Evolutionary conservation across 2,888 invertebrate genomes (phyloP), one percentile per base, ranked within the genome.

Genomic region (Callinectes sapidus): DNA sequence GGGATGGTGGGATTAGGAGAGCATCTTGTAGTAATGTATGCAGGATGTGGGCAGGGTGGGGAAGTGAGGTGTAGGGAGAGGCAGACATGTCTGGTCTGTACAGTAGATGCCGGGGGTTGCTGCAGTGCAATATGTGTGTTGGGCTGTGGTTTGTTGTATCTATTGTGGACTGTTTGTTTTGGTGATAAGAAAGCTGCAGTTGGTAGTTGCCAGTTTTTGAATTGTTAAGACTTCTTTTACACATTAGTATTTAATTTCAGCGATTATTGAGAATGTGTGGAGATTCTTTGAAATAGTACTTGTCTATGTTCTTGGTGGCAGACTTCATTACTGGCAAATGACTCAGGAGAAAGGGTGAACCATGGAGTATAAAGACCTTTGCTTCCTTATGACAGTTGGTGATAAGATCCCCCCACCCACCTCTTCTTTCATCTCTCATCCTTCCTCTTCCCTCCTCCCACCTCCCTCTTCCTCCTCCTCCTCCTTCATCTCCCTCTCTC

Each of bases 131-230:
- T 81, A 28, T 71, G 28, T 16, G 81, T 81, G 18, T 71, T 28
- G 35, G 18, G 81, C 81, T 81, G 32, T 28, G 35, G 81, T 81
- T 32, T 81, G n/a, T 81, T 35, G 32, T 35, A 81, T 81, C 81
- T 81, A 5, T 32, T 81, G 81, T 81, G 81, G 14, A 81, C 16
- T 81, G 81, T 35, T 81, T 71, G 71, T 28, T 3, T 5, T 32
- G 14, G 35, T 81, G 81, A 81, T 81, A 81, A 81, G 81, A 16
- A 81, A 81, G 18, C 81, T 28, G 32, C 81, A 81, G 81, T 14
- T 35, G 32, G 18, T 71, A 81, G 81, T 81, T 81, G 81, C 81
- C 35, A 81, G 18, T 35, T 81, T 35, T 16, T 81, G 16, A 2
- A 18, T 3, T 81, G 35, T 18, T 16, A 81, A 81, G 1, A 32